phyloP scores from a whole-genome alignment of 2,888 invertebrate species.

The Cryptus viduatorius region DNA sequence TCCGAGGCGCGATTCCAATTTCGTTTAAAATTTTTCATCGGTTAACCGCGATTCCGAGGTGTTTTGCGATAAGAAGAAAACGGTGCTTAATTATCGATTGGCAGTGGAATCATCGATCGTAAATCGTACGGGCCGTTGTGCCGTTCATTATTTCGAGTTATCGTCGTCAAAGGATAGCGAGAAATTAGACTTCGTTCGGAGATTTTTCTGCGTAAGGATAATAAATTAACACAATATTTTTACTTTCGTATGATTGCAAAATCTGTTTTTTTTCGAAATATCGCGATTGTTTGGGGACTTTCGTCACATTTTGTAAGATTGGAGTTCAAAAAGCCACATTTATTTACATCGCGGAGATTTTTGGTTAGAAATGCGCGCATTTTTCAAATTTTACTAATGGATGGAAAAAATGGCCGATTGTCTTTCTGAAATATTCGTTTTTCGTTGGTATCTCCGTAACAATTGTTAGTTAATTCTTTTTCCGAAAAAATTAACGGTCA shows the following conservation, averaged over 20 bases:
- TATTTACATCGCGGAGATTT: not conserved
- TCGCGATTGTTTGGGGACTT: not conserved
- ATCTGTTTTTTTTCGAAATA: not conserved
- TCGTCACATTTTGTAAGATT: not conserved
- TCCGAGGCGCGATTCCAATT: constrained; percentile 12
- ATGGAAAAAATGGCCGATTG: not conserved
- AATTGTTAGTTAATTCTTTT: not conserved
- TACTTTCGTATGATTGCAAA: not conserved
- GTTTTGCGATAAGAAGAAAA: not conserved
- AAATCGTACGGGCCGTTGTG: constrained; percentile 1
- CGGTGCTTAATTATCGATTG: constrained; percentile 34
- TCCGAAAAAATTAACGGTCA: not conserved
- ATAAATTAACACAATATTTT: not conserved
- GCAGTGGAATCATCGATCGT: constrained; percentile 13
- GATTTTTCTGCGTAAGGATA: constrained; percentile 16
- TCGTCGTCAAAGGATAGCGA: not conserved
- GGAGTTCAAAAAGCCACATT: not conserved
- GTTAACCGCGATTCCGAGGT: not conserved
- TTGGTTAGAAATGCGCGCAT: not conserved
- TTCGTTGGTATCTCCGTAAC: not conserved
- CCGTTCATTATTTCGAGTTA: constrained; percentile 11
- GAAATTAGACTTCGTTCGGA: not conserved
- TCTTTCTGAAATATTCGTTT: not conserved
- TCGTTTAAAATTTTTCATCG: not conserved
- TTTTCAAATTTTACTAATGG: not conserved